A percentile compares a stretch with the other conserved stretches of the same genome.
These are phyloP conservation scores for Philypnodon macrostomus DNA, from an alignment of 2,797 vertebrate species.

Conservation along the genomic window DNA sequence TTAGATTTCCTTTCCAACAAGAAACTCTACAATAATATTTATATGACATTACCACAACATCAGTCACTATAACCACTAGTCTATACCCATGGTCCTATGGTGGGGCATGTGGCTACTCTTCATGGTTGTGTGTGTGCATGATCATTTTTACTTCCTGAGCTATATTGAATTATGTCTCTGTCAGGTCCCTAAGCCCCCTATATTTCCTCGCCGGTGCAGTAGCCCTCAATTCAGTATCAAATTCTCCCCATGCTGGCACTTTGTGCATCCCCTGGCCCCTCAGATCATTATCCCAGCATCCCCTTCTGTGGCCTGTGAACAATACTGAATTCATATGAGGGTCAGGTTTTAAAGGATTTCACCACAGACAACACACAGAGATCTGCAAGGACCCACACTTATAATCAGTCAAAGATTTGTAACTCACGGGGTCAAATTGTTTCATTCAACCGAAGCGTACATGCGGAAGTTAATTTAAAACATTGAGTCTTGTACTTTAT, in stretches of 20 bases:
- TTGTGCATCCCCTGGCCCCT: conserved; percentile 62
- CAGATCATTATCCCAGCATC: conserved; percentile 68
- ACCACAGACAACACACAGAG: conserved; percentile 52
- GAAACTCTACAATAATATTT: no score
- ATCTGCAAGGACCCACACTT: conserved; percentile 36
- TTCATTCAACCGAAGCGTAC: conserved; percentile 19
- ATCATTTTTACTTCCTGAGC: conserved; percentile 60
- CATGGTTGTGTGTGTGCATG: conserved; percentile 28
- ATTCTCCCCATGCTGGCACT: conserved; percentile 74
- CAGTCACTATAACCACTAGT: conserved; percentile 61
- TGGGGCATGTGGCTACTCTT: conserved; percentile 32
- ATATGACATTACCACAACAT: no score
- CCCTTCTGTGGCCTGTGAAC: conserved; percentile 50
- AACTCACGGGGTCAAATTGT: conserved; percentile 29
- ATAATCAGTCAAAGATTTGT: conserved; percentile 55
- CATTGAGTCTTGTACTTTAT: no score
- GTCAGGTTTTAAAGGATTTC: conserved; percentile 60
- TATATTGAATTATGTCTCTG: conserved; percentile 82
- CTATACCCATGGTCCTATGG: conserved; percentile 46
- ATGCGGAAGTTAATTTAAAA: no score
- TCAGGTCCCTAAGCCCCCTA: conserved; percentile 77
- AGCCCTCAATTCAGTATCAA: conserved; percentile 74
- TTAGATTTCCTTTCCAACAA: no score
- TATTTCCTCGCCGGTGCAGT: conserved; percentile 73
- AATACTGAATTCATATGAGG: conserved; percentile 62